Evolutionary conservation across 2,888 invertebrate genomes (phyloP), one percentile per base, ranked within the genome.

Genomic region (Agrochola circellaris): DNA sequence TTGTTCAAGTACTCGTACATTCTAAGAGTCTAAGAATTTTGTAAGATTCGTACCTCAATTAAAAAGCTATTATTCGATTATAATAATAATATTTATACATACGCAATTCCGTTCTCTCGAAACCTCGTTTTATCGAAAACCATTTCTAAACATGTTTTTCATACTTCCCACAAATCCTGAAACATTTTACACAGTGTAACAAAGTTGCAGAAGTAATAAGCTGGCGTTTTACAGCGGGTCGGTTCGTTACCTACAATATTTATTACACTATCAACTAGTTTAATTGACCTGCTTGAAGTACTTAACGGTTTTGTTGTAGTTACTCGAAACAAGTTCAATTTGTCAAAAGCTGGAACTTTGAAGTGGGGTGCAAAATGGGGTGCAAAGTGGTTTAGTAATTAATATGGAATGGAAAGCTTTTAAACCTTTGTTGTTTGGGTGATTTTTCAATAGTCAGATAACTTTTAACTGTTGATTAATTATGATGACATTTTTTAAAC

Each of bases 211-310:
- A 48, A 38, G 71, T 71, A 84, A 84, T 65, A 80, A 70, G 75
- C 20, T 30, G 64, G 54, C 20, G 51, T 71, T 82, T 84, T 75
- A 78, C 68, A 75, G 64, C 62, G 17, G 26, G 42, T 17, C 54
- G 60, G 65, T 77, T 78, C 67, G 51, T 82, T 81, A 62, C 60
- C 45, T 70, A 67, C 42, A 70, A 60, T 78, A 78, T 84, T 82
- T 73, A 84, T 79, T 67, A 56, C 51, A 62, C 73, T 71, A 71
- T 78, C 73, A 82, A 84, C 73, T 62, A 65, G 69, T 78, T 82
- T 84, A 73, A 84, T 76, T 75, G 85, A 70, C 73, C 58, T 34
- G 56, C 38, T 76, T 68, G 13, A 77, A 84, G 38, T 54, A 51
- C 42, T 71, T 51, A 51, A 61, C 23, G 15, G 23, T 38, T 70